Base-by-base conservation (phyloP, 2,888 invertebrate genomes). In the Timandra comae region DNA sequence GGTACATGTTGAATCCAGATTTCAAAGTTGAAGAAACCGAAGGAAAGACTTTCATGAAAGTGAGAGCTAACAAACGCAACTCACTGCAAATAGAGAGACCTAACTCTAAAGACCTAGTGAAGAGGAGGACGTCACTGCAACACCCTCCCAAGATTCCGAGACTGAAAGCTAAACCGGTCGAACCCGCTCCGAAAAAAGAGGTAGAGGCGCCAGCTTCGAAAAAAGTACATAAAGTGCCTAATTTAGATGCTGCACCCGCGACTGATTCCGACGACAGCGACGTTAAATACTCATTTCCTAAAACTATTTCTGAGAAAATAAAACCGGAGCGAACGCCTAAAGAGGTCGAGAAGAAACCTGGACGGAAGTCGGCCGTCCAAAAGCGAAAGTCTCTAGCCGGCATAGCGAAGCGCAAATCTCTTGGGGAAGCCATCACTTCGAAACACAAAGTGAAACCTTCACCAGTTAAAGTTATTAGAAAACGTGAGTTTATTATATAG, bases 231-330 rank as follows among this genome's bases (percentile, higher is more conserved):
- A 69, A 69, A 52, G 29, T 50, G 21, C 33, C 51, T 25, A 56
- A 67, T 43, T 9, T 50, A 22, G 69, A 74, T 37, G 41, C 62
- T 38, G 50, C 52, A 43, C 53, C 57, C 41, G 65, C 66, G 2
- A 73, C 72, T 9, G 82, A 82, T 52, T 82, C 84, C 0, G 85
- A 85, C 22, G 85, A 85, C 31, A 81, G 78, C 36, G 84, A 84
- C 26, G 59, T 79, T 1, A 84, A 84, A 62, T 85, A 85, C 52
- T 80, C 85, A 10, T 85, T 85, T 49, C 85, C 85, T 4, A 62
- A 63, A 47, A 50, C 54, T 13, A 44, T 49, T 25, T 26, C 47
- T 11, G 54, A 51, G 13, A 54, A 60, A 40, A 24, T 37, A 27
- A 68, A 66, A 47, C 24, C 51, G n/a, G 38, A 36, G 10, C 50